Evolutionary conservation across 2,113 vertebrate genomes (phyloP).

Genomic region (Ailuropoda melanoleuca): DNA sequence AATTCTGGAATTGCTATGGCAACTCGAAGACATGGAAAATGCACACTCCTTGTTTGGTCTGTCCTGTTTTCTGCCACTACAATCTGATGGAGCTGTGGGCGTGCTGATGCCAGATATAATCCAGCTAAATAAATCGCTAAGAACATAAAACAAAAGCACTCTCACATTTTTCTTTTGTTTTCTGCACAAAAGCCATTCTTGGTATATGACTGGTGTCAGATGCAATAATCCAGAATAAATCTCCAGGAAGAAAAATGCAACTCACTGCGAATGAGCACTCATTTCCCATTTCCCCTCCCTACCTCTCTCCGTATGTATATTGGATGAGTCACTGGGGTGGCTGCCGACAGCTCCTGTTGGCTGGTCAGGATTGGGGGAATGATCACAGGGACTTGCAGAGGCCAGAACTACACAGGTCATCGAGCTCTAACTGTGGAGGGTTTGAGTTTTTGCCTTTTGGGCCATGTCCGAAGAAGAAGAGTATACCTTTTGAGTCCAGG

Average conservation of each 20-base stretch:
- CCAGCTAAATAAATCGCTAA: conserved; percentile 40
- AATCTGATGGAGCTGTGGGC: background rate
- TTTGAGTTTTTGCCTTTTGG: conserved; percentile 27
- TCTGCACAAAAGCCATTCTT: conserved; percentile 56
- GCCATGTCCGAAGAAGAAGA: background rate
- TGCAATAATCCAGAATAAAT: conserved; percentile 63
- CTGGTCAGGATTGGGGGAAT: background rate
- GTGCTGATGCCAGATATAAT: background rate
- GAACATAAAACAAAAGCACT: background rate
- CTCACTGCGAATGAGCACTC: background rate
- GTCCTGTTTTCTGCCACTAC: conserved; percentile 10
- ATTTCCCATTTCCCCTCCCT: background rate
- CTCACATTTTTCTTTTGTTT: conserved; percentile 48
- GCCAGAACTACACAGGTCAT: background rate
- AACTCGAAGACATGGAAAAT: conserved; percentile 3
- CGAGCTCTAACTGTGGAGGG: background rate
- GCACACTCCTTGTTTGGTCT: background rate
- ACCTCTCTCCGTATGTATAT: background rate
- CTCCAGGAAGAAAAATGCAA: conserved; percentile 59
- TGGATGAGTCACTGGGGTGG: conserved; percentile 24
- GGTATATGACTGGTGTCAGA: conserved; percentile 38
- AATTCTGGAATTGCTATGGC: conserved; percentile 11
- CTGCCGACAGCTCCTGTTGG: background rate
- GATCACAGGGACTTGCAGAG: background rate
- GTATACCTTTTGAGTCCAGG: background rate